Conservation (phyloP, 2,888 invertebrate species). For the Heliconius aoede region DNA sequence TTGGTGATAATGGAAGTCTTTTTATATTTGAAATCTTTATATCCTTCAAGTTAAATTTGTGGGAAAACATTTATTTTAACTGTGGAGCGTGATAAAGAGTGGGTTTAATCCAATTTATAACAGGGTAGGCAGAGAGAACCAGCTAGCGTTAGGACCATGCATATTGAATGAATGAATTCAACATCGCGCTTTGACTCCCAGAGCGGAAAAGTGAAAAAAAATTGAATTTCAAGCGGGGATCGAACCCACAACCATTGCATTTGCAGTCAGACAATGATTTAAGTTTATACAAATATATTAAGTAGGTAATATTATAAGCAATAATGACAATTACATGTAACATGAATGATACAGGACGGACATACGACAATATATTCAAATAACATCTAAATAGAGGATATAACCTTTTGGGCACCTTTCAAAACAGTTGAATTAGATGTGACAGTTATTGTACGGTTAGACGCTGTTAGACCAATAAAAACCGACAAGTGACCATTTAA, state of each 20-base stretch:
- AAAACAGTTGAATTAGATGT: constrained; percentile 42
- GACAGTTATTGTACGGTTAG: constrained; percentile 47
- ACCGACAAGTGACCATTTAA: constrained; percentile 35
- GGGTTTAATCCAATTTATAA: no score
- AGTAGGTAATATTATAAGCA: neutral
- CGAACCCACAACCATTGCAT: no score
- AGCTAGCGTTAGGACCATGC: no score
- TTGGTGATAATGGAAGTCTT: neutral
- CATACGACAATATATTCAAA: constrained; percentile 3
- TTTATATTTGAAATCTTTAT: neutral
- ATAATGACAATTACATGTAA: neutral
- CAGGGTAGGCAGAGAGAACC: no score
- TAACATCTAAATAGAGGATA: constrained; percentile 3
- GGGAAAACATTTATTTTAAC: no score
- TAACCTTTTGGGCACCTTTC: constrained; percentile 19
- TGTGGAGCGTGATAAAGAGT: no score
- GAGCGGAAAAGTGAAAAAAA: no score
- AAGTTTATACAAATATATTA: no score
- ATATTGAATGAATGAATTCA: neutral
- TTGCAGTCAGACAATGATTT: no score
- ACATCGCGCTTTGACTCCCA: neutral
- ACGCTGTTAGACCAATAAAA: constrained; percentile 39
- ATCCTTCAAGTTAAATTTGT: no score
- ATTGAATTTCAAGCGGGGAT: no score
- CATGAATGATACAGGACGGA: neutral